Percentiles rank a stretch among this genome's conserved stretches.
These are phyloP conservation scores for Bombus confusus DNA, from an alignment of 1,140 invertebrate species.

Conservation along the genomic window DNA sequence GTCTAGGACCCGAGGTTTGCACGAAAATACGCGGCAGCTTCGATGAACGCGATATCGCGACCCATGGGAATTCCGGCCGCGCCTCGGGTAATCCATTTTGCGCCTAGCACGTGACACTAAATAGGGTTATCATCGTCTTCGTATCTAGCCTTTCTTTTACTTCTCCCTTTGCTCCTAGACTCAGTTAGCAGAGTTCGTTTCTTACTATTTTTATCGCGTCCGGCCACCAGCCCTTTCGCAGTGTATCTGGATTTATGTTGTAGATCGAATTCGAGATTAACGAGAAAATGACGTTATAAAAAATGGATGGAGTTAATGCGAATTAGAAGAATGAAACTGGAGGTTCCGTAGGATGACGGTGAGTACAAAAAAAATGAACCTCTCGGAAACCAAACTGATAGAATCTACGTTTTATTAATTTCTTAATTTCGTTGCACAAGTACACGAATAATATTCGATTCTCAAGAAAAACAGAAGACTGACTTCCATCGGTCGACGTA, in stretches of 20 bases:
- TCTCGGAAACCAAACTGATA: too few relatives aligned
- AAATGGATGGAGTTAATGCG: neutral
- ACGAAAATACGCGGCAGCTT: slow-evolving; percentile 58
- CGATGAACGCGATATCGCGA: slow-evolving; percentile 63
- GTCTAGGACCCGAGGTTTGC: slow-evolving; percentile 41
- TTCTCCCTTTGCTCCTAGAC: too few relatives aligned
- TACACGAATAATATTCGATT: too few relatives aligned
- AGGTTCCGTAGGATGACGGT: too few relatives aligned
- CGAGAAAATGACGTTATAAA: neutral
- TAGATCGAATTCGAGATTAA: neutral
- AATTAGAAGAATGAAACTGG: too few relatives aligned
- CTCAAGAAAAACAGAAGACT: too few relatives aligned
- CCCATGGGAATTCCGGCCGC: slow-evolving; percentile 45
- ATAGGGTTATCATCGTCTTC: slow-evolving; percentile 52
- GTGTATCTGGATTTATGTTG: neutral
- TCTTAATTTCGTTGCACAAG: too few relatives aligned
- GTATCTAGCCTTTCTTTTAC: slow-evolving; percentile 21
- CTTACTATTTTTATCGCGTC: neutral
- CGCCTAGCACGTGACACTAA: slow-evolving; percentile 44
- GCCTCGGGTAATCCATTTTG: slow-evolving; percentile 60
- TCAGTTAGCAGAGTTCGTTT: neutral
- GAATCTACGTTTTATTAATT: too few relatives aligned
- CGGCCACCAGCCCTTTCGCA: neutral
- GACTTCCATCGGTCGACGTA: too few relatives aligned
- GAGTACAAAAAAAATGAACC: too few relatives aligned